Conservation (phyloP, 2,888 invertebrate species). For the Spodoptera exigua region DNA sequence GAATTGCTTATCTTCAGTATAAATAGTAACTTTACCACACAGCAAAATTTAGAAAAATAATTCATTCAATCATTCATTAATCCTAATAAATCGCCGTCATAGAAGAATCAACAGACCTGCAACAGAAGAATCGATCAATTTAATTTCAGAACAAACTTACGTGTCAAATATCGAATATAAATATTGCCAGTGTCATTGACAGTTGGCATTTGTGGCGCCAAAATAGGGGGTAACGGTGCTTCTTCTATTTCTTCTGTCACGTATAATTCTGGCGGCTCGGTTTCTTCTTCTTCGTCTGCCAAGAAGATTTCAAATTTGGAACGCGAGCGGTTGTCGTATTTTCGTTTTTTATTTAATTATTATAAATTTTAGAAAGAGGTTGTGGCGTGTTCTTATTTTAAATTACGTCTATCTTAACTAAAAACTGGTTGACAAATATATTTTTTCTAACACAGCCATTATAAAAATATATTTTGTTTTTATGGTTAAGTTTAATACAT, state of each 20-base stretch:
- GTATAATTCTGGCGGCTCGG: conserved; percentile 66
- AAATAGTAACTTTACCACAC: too few relatives aligned
- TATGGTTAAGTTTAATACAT: too few relatives aligned
- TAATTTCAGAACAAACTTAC: conserved; percentile 73
- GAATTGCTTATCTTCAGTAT: too few relatives aligned
- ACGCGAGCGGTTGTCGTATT: conserved; percentile 85
- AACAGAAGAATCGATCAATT: conserved; percentile 68
- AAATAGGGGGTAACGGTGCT: conserved; percentile 58
- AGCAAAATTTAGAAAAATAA: neutral
- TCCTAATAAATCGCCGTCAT: neutral
- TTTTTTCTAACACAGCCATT: conserved; percentile 2
- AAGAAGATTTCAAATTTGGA: conserved; percentile 67
- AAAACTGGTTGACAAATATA: too few relatives aligned
- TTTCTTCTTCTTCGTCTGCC: conserved; percentile 84
- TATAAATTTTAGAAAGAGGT: neutral
- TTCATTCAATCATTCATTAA: too few relatives aligned
- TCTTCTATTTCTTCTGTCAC: conserved; percentile 66
- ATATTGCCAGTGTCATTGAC: conserved; percentile 77
- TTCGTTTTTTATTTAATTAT: conserved; percentile 47
- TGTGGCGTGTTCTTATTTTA: conserved; percentile 21
- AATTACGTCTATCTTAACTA: too few relatives aligned
- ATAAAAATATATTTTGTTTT: neutral
- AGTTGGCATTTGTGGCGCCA: conserved; percentile 69
- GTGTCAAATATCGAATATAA: conserved; percentile 85
- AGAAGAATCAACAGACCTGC: conserved; percentile 60